Conservation (phyloP, 2,113 vertebrate species). For the Tachysurus vachellii region DNA sequence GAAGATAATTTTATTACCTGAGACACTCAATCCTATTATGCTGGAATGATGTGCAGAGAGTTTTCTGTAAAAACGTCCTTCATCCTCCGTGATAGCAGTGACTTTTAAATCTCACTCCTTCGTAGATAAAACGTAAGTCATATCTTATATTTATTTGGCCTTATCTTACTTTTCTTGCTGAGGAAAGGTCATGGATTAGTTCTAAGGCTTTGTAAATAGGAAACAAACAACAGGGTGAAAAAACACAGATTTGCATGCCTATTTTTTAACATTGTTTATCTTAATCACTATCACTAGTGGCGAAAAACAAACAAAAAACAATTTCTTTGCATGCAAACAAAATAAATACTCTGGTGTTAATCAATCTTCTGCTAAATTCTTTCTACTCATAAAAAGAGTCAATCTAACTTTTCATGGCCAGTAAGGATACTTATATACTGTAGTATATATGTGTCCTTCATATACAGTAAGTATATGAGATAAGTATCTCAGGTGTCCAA, state of each 20-base stretch:
- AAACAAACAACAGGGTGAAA: background rate
- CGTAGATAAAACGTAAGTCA: background rate
- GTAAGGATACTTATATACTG: background rate
- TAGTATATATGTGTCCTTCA: too few relatives aligned
- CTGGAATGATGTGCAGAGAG: conserved; percentile 19
- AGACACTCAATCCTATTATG: conserved; percentile 41
- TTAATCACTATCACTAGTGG: background rate
- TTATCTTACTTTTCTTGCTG: background rate
- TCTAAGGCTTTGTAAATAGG: background rate
- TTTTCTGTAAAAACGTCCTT: conserved; percentile 18
- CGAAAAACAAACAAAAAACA: background rate
- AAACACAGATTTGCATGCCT: background rate
- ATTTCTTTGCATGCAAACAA: background rate
- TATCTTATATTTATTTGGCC: background rate
- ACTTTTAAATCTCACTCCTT: background rate
- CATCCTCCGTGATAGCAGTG: background rate
- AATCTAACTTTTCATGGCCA: background rate
- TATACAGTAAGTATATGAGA: too few relatives aligned
- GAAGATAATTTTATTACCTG: conserved; percentile 45
- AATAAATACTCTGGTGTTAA: background rate
- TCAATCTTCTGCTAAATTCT: background rate
- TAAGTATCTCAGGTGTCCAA: too few relatives aligned
- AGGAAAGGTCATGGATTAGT: background rate
- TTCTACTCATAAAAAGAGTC: background rate
- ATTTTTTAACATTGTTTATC: background rate